Evolutionary conservation across 2,113 vertebrate species (phyloP), one percentile per base, ranked within the genome.

Genomic region (Megaleporinus macrocephalus): DNA sequence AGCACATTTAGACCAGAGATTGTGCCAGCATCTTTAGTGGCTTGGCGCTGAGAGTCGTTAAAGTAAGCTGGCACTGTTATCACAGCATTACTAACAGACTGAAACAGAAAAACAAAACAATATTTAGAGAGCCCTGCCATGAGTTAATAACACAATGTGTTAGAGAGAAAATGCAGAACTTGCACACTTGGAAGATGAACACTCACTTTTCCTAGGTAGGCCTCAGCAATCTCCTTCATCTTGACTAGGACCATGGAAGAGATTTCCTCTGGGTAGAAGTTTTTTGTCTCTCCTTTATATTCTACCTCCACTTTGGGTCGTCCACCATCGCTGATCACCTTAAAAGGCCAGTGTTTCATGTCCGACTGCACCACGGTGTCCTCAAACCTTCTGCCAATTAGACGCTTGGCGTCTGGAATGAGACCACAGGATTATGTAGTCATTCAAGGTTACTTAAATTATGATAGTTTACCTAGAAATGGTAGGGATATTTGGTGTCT

Each of bases 301-400:
- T 95, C 94, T 14, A 95, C 94, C 83, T 94, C 88, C 24, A 94
- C 92, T 73, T 95, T 95, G 4, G 94, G 94, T n/a, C 93, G 92
- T 3, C 84, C 89, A 78, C 83, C 91, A 70, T 95, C 93, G 69
- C 91, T 94, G 83, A 95, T 83, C 3, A 95, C 94, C 16, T 80
- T 83, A 30, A 95, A 95, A 11, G 94, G 94, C 94, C 94, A 95
- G 88, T 95, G 93, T 80, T 95, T 95, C 94, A 95, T 95, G 55
- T 95, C 94, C 0, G 94, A 93, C 84, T 95, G 94, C 9, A 95
- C 94, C 79, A 94, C 93, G 0, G 66, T 0, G 26, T 95, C 94
- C 0, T 95, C 94, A 87, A 95, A 95, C 77, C 91, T 89, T 61
- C 94, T 90, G 3, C 94, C 94, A 79, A 95, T 95, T 53, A 95